phyloP scores from a whole-genome alignment of 2,888 invertebrate species.

The Tetragnatha montana region DNA sequence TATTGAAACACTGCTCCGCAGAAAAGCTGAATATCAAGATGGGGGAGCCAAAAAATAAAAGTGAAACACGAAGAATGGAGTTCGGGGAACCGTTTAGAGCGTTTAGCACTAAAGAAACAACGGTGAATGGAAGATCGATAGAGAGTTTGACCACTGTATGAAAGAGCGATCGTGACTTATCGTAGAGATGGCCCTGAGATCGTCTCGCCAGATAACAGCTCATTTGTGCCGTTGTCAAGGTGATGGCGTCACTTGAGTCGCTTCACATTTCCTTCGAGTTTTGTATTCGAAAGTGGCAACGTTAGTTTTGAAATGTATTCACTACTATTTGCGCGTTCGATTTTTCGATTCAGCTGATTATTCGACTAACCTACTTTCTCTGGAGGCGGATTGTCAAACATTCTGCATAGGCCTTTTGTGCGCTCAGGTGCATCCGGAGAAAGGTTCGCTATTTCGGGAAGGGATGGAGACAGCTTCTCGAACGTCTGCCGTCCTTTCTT shows the following conservation, averaged over 20 bases:
- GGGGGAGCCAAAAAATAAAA: slow-evolving; percentile 6
- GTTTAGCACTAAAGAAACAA: slow-evolving; percentile 65
- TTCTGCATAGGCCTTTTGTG: not conserved
- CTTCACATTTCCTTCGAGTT: slow-evolving; percentile 25
- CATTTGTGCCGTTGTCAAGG: slow-evolving; percentile 70
- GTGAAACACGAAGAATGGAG: slow-evolving; percentile 6
- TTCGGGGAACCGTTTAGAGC: slow-evolving; percentile 28
- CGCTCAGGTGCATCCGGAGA: not conserved
- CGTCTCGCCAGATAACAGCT: slow-evolving; percentile 67
- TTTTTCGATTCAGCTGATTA: slow-evolving; percentile 67
- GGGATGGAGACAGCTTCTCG: not conserved
- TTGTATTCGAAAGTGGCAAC: slow-evolving; percentile 68
- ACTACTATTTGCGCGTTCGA: slow-evolving; percentile 42
- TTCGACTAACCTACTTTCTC: slow-evolving; percentile 65
- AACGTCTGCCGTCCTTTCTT: not conserved
- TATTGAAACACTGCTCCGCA: slow-evolving; percentile 28
- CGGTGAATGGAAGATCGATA: slow-evolving; percentile 47
- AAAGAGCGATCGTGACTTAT: slow-evolving; percentile 67
- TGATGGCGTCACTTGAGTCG: slow-evolving; percentile 58
- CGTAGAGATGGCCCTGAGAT: slow-evolving; percentile 52
- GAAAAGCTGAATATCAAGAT: slow-evolving; percentile 21
- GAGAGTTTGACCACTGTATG: slow-evolving; percentile 60
- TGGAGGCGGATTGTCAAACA: slow-evolving; percentile 35
- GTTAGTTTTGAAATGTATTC: slow-evolving; percentile 53
- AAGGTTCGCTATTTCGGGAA: not conserved